Percentiles rank a stretch among this genome's conserved stretches.
Conservation (phyloP, 1,140 invertebrate species). For the Amphibalanus amphitrite region DNA sequence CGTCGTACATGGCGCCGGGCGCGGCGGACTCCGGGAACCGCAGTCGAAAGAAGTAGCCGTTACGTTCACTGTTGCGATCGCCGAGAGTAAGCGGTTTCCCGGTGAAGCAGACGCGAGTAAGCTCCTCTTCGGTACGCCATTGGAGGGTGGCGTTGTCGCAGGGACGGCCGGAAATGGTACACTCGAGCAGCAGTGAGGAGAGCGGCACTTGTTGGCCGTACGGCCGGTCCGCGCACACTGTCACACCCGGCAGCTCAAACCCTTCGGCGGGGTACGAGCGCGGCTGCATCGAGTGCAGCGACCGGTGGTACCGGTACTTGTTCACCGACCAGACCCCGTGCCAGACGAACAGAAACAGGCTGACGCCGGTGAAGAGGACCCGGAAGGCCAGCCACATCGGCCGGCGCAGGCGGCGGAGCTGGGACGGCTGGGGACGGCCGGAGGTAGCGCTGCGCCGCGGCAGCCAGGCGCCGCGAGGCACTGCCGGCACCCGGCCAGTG, state of each 20-base stretch:
- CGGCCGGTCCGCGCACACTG: not conserved
- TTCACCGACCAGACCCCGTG: not conserved
- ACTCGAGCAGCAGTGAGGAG: not conserved
- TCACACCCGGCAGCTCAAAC: not conserved
- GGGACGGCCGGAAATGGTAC: not conserved
- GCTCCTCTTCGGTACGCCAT: not conserved
- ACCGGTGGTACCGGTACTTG: not conserved
- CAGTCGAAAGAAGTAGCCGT: not conserved
- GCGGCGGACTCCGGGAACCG: not conserved
- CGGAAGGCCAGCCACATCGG: not conserved
- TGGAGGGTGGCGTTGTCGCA: not conserved
- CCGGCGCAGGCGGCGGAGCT: too few relatives aligned
- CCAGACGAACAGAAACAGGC: not conserved
- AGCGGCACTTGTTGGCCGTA: not conserved
- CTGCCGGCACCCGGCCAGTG: too few relatives aligned
- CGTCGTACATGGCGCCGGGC: not conserved
- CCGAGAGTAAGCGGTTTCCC: not conserved
- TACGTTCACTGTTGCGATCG: not conserved
- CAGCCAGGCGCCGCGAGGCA: too few relatives aligned
- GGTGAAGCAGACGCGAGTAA: not conserved
- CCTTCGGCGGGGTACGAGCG: not conserved
- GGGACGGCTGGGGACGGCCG: too few relatives aligned
- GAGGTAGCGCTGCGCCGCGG: too few relatives aligned
- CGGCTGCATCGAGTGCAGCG: not conserved
- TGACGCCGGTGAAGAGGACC: not conserved